phyloP scores from a whole-genome alignment of 2,888 invertebrate species.

The Chrysina gloriosa region DNA sequence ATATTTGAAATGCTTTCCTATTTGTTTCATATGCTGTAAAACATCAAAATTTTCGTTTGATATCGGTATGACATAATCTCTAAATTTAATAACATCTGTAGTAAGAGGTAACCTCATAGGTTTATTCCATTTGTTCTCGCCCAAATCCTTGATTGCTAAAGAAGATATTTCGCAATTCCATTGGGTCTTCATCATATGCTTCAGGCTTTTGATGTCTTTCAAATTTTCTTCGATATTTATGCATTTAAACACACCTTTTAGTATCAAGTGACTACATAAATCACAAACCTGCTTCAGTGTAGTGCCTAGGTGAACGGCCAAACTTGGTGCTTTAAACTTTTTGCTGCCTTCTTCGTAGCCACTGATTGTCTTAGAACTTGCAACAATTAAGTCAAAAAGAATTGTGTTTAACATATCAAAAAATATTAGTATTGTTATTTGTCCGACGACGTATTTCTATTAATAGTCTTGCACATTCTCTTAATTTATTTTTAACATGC shows the following conservation, averaged over 20 bases:
- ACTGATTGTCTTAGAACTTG: slow-evolving; percentile 39
- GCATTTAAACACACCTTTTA: slow-evolving; percentile 39
- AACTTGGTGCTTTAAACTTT: slow-evolving; percentile 45
- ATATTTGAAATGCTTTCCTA: too few relatives aligned
- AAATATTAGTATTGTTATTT: slow-evolving; percentile 11
- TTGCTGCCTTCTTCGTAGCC: slow-evolving; percentile 45
- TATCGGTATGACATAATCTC: too few relatives aligned
- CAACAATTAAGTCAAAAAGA: slow-evolving; percentile 29
- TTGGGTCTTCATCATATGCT: slow-evolving; percentile 35
- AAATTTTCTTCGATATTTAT: slow-evolving; percentile 16
- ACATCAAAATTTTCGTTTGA: too few relatives aligned
- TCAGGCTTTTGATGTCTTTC: slow-evolving; percentile 10
- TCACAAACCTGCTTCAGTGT: slow-evolving; percentile 35
- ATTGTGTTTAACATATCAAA: slow-evolving; percentile 10
- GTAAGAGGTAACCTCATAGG: too few relatives aligned
- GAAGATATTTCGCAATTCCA: slow-evolving; percentile 24
- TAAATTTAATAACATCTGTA: too few relatives aligned
- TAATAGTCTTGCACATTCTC: slow-evolving; percentile 35
- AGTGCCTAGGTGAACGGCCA: slow-evolving; percentile 44
- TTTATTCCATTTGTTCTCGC: too few relatives aligned
- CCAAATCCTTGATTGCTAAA: slow-evolving; percentile 42
- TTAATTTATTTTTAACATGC: slow-evolving; percentile 40
- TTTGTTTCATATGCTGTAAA: too few relatives aligned
- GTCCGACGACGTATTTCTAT: slow-evolving; percentile 31
- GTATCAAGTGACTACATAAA: slow-evolving; percentile 27